A percentile compares a stretch with the other conserved stretches of the same genome.
phyloP scores from a whole-genome alignment of 1,140 invertebrate species.

The Brachionus manjavacas region DNA sequence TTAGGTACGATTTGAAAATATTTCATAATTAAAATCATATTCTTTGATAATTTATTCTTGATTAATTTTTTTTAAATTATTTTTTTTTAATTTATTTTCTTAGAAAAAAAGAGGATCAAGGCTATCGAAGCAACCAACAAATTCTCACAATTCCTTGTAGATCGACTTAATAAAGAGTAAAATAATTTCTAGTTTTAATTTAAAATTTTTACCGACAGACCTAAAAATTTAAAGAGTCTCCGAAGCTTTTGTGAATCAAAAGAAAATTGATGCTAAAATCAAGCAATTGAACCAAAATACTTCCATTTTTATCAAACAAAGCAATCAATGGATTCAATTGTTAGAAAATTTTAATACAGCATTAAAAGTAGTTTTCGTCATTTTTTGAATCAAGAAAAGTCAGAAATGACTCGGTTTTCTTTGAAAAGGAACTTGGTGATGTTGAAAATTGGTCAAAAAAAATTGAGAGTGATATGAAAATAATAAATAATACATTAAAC shows the following conservation, averaged over 20 bases:
- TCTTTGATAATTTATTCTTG: conserved; percentile 12
- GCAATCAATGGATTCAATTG: conserved; percentile 85
- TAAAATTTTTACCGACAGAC: background rate
- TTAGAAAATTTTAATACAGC: conserved; percentile 91
- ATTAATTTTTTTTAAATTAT: background rate
- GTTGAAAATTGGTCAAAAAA: conserved; percentile 95
- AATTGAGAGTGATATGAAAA: conserved; percentile 91
- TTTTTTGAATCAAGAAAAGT: background rate
- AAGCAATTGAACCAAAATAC: conserved; percentile 91
- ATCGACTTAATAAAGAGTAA: conserved; percentile 94
- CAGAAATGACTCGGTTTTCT: conserved; percentile 1
- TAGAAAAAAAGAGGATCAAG: conserved; percentile 84
- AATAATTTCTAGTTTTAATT: conserved; percentile 44
- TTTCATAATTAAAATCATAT: background rate
- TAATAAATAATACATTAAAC: conserved; percentile 60
- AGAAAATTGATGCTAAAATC: conserved; percentile 89
- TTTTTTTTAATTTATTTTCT: conserved; percentile 49
- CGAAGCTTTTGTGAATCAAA: conserved; percentile 95
- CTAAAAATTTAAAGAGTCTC: conserved; percentile 68
- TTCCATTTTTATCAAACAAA: conserved; percentile 89
- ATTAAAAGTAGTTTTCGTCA: conserved; percentile 64
- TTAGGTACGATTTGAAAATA: conserved; percentile 64
- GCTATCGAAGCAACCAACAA: conserved; percentile 83
- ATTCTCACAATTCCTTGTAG: conserved; percentile 84
- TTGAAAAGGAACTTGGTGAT: conserved; percentile 79